These are phyloP conservation scores for Pristionchus pacificus DNA, from an alignment of 1,140 invertebrate genomes.

Conservation along the genomic window DNA sequence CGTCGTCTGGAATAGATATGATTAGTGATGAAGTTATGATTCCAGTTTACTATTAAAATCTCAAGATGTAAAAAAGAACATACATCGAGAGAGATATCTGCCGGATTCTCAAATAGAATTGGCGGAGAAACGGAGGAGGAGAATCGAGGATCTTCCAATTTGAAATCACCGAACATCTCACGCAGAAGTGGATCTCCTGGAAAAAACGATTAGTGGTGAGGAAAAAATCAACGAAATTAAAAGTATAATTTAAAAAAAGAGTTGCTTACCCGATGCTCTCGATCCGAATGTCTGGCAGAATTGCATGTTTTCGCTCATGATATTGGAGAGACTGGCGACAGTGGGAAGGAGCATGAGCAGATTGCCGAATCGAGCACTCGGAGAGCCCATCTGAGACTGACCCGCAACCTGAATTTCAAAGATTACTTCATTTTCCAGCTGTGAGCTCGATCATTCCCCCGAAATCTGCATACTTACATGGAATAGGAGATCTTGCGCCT, in stretches of 20 bases:
- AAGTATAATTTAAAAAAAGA: too few relatives aligned
- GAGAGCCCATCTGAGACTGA: too few relatives aligned
- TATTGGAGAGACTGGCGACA: conserved; percentile 47
- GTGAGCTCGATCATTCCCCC: too few relatives aligned
- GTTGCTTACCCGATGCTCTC: conserved; percentile 27
- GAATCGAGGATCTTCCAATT: conserved; percentile 32
- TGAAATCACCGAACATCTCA: conserved; percentile 49
- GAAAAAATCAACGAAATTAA: too few relatives aligned
- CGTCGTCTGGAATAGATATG: background rate
- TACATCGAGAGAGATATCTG: conserved; percentile 42
- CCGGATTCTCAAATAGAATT: conserved; percentile 44
- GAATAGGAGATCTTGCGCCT: conserved; percentile 56
- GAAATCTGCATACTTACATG: too few relatives aligned
- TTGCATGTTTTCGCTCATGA: conserved; percentile 57
- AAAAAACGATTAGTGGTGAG: too few relatives aligned
- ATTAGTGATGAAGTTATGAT: background rate
- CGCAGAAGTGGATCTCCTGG: conserved; percentile 49
- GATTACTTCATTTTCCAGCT: too few relatives aligned
- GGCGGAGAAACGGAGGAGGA: conserved; percentile 40
- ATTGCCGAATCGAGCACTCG: conserved; percentile 51
- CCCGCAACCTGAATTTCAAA: too few relatives aligned
- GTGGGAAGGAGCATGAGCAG: conserved; percentile 32
- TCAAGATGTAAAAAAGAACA: background rate
- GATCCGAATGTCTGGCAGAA: conserved; percentile 55
- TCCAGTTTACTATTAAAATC: background rate